Percentiles rank a stretch among this genome's conserved stretches.
These are phyloP conservation scores for Pagetopsis macropterus DNA, from an alignment of 2,797 vertebrate genomes.

Conservation along the genomic window DNA sequence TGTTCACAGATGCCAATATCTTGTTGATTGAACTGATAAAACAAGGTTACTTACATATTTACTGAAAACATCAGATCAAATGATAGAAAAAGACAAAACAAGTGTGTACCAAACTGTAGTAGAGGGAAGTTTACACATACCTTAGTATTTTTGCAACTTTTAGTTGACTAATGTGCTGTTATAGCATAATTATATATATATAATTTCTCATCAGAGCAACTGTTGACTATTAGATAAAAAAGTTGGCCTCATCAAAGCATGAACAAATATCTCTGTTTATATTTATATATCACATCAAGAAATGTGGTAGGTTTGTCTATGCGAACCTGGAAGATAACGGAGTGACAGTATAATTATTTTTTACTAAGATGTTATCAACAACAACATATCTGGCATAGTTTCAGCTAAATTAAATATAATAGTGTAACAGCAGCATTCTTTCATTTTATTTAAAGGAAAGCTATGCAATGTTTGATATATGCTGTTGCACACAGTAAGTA, in stretches of 20 bases:
- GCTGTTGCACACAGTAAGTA: not conserved
- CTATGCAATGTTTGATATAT: not conserved
- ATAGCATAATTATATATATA: too few relatives aligned
- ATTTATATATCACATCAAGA: not conserved
- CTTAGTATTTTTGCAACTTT: not conserved
- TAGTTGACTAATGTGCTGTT: not conserved
- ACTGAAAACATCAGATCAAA: not conserved
- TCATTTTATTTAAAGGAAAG: not conserved
- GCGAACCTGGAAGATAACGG: not conserved
- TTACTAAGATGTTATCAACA: not conserved
- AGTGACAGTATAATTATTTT: not conserved
- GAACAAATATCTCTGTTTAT: not conserved
- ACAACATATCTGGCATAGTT: not conserved
- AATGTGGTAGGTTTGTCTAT: not conserved
- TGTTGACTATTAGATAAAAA: not conserved
- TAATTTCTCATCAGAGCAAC: not conserved
- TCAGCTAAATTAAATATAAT: not conserved
- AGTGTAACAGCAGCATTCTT: not conserved
- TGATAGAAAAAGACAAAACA: not conserved
- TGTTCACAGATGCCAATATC: slow-evolving; percentile 34
- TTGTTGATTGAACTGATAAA: not conserved
- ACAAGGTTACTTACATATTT: not conserved
- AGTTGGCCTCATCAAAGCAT: not conserved
- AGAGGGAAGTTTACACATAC: not conserved
- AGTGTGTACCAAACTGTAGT: not conserved